Percentiles rank a stretch among this genome's conserved stretches.
These are phyloP conservation scores for Metallyticus violacea DNA, from an alignment of 2,888 invertebrate species.

Conservation along the genomic window DNA sequence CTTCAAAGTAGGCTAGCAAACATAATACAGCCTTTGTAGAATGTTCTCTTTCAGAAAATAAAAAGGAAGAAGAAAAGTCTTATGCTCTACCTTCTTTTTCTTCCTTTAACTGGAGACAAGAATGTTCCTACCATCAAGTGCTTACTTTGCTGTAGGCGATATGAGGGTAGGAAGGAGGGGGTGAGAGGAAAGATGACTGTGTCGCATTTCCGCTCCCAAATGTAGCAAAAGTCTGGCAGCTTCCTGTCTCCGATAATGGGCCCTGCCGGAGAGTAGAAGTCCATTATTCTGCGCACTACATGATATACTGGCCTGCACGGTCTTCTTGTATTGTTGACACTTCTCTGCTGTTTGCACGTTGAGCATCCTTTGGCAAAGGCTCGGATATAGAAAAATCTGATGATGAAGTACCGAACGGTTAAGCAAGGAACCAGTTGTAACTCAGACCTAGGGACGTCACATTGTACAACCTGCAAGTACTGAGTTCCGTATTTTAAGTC, in stretches of 20 bases:
- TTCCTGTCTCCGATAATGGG: not conserved
- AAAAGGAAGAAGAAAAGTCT: not conserved
- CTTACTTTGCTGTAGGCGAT: constrained; percentile 24
- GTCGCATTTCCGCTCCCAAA: constrained; percentile 22
- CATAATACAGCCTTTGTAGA: not conserved
- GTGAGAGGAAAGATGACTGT: constrained; percentile 21
- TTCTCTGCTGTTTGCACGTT: not conserved
- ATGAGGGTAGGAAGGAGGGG: not conserved
- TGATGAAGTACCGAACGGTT: too few species aligned
- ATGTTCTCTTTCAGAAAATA: not conserved
- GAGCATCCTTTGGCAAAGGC: too few species aligned
- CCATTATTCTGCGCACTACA: not conserved
- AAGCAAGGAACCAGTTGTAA: too few species aligned
- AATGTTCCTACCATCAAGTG: constrained; percentile 12
- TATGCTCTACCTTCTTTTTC: not conserved
- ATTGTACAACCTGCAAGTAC: too few species aligned
- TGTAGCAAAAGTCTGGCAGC: not conserved
- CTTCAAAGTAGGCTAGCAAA: not conserved
- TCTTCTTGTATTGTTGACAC: not conserved
- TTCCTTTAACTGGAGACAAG: not conserved
- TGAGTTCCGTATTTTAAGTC: too few species aligned
- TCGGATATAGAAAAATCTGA: not conserved
- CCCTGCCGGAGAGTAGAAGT: not conserved
- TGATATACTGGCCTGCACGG: not conserved
- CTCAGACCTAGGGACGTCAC: too few species aligned